Evolutionary conservation across 2,797 vertebrate genomes (phyloP).

Genomic region (Eulemur albifrons): DNA sequence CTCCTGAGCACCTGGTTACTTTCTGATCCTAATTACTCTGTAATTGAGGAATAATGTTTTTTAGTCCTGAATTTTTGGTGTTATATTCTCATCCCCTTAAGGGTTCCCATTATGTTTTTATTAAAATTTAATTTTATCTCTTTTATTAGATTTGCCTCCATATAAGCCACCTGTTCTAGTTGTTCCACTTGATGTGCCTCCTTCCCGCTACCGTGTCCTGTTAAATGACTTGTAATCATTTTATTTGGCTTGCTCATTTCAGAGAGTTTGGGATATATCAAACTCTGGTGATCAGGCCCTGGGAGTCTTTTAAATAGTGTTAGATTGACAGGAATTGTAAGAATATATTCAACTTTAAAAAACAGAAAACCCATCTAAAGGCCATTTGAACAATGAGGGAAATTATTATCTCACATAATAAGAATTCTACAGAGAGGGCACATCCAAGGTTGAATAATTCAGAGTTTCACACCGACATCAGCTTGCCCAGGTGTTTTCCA

Average conservation of each 20-base stretch:
- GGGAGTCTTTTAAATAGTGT: neutral
- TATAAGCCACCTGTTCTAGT: neutral
- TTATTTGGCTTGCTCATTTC: slow-evolving; percentile 3
- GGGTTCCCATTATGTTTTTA: neutral
- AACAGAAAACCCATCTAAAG: neutral
- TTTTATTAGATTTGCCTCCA: neutral
- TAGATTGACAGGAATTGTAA: neutral
- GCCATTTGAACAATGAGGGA: neutral
- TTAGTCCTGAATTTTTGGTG: neutral
- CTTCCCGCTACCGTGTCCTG: neutral
- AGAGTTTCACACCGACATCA: neutral
- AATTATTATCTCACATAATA: neutral
- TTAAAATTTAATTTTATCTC: slow-evolving; percentile 8
- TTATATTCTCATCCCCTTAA: neutral
- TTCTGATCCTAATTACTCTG: neutral
- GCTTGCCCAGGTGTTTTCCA: neutral
- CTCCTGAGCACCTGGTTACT: neutral
- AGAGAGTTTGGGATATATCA: neutral
- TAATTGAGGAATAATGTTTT: neutral
- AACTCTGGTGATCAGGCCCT: neutral
- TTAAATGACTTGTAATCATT: neutral
- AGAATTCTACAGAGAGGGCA: neutral
- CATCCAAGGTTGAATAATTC: neutral
- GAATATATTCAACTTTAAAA: neutral
- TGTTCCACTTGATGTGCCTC: neutral